Evolutionary conservation across 2,888 invertebrate species (phyloP).

Genomic region (Catonia carolina): DNA sequence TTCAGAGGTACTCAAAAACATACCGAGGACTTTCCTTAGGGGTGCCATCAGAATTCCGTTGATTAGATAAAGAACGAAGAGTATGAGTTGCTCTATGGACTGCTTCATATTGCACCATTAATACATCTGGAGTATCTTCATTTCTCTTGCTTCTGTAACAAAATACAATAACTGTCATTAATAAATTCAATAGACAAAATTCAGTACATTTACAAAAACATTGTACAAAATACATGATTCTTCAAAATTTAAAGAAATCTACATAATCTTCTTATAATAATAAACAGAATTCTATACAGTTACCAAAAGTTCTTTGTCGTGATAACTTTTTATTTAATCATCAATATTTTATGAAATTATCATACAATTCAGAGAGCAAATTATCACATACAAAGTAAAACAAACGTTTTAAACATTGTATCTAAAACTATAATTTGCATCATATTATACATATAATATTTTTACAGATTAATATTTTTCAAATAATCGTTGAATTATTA

Average conservation of each 20-base stretch:
- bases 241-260: not conserved
- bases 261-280: not conserved
- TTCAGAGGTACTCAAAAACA: too few relatives aligned
- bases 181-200: not conserved
- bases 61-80: conserved; percentile 51
- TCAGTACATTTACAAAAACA: not conserved
- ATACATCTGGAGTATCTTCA: conserved; percentile 45
- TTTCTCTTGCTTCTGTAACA: conserved; percentile 26
- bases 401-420: too few relatives aligned
- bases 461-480: too few relatives aligned
- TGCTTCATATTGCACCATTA: conserved; percentile 57
- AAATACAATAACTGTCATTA: not conserved
- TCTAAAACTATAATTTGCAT: too few relatives aligned
- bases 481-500: too few relatives aligned
- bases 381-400: too few relatives aligned
- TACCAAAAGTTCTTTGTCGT: too few relatives aligned
- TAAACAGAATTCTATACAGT: not conserved
- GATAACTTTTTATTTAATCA: too few relatives aligned
- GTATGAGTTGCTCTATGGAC: conserved; percentile 53
- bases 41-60: conserved; percentile 40
- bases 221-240: not conserved
- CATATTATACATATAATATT: too few relatives aligned
- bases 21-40: conserved; percentile 27
- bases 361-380: too few relatives aligned
- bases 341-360: too few relatives aligned